Conservation (phyloP, 2,888 invertebrate genomes). For the Stenotaenia linearis region DNA sequence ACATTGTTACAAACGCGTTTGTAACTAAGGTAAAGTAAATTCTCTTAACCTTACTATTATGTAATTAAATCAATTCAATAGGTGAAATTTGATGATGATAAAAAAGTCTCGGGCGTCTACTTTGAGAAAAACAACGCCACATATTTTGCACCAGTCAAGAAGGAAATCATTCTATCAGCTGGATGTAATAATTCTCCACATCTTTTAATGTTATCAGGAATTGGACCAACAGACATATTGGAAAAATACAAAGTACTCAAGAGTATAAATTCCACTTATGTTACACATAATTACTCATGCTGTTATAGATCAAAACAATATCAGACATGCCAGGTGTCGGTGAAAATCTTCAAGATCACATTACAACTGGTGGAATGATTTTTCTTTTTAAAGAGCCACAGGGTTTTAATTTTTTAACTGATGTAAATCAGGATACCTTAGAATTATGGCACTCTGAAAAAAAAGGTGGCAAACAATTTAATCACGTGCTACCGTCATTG, state of each 20-base stretch:
- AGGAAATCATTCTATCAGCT: slow-evolving; percentile 81
- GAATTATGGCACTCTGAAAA: background rate
- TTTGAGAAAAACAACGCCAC: slow-evolving; percentile 67
- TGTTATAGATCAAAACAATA: slow-evolving; percentile 47
- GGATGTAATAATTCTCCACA: slow-evolving; percentile 92
- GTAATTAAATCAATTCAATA: background rate
- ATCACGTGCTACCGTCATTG: background rate
- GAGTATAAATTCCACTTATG: background rate
- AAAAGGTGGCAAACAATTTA: background rate
- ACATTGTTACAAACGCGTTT: slow-evolving; percentile 53
- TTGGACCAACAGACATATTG: slow-evolving; percentile 71
- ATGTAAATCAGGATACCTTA: background rate
- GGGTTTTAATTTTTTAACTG: slow-evolving; percentile 26
- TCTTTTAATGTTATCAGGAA: slow-evolving; percentile 84
- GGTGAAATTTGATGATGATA: slow-evolving; percentile 49
- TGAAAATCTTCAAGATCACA: slow-evolving; percentile 52
- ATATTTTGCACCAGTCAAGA: slow-evolving; percentile 66
- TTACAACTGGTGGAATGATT: slow-evolving; percentile 39
- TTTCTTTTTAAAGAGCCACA: slow-evolving; percentile 31
- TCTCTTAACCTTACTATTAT: background rate
- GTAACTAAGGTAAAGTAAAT: slow-evolving; percentile 49
- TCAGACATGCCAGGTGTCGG: slow-evolving; percentile 51
- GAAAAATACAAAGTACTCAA: slow-evolving; percentile 50
- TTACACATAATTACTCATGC: background rate
- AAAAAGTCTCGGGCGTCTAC: slow-evolving; percentile 74